Percentiles rank a stretch among this genome's conserved stretches.
Evolutionary conservation across 2,888 invertebrate species (phyloP).

Genomic region (Phrixothrix hirtus): DNA sequence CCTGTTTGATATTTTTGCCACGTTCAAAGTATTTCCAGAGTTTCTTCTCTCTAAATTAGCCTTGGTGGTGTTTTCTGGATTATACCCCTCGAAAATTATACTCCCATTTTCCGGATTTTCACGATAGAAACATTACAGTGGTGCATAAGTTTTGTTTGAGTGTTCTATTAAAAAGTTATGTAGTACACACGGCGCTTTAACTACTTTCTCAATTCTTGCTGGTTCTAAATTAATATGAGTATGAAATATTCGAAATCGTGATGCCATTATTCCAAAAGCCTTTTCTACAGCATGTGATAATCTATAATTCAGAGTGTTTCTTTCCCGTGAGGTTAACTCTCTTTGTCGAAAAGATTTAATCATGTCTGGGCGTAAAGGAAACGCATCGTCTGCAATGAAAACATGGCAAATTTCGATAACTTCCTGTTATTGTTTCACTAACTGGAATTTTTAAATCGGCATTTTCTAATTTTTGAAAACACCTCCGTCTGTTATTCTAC

Average conservation of each 20-base stretch:
- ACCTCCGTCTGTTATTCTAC: too few relatives aligned
- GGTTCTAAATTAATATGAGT: conserved; percentile 32
- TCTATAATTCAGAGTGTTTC: conserved; percentile 28
- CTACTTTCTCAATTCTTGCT: conserved; percentile 31
- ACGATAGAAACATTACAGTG: too few relatives aligned
- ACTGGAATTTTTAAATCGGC: conserved; percentile 19
- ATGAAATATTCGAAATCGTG: too few relatives aligned
- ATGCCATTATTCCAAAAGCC: too few relatives aligned
- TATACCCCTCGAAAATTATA: conserved; percentile 22
- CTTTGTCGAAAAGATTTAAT: conserved; percentile 21
- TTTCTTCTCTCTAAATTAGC: too few relatives aligned
- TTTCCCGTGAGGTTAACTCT: too few relatives aligned
- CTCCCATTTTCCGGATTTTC: too few relatives aligned
- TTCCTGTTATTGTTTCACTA: conserved; percentile 12
- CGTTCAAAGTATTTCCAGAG: too few relatives aligned
- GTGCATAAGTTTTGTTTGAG: too few relatives aligned
- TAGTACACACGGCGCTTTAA: conserved; percentile 33
- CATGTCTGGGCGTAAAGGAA: conserved; percentile 26
- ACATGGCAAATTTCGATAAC: conserved; percentile 19
- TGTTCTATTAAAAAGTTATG: too few relatives aligned
- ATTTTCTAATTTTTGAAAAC: conserved; percentile 22
- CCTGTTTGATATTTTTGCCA: conserved; percentile 16
- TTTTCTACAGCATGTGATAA: conserved; percentile 32
- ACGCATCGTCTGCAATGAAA: too few relatives aligned
- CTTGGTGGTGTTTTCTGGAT: conserved; percentile 20